Percentiles rank a stretch among this genome's conserved stretches.
Conservation (phyloP, 2,797 vertebrate species). For the Ctenopoma kingsleyae region DNA sequence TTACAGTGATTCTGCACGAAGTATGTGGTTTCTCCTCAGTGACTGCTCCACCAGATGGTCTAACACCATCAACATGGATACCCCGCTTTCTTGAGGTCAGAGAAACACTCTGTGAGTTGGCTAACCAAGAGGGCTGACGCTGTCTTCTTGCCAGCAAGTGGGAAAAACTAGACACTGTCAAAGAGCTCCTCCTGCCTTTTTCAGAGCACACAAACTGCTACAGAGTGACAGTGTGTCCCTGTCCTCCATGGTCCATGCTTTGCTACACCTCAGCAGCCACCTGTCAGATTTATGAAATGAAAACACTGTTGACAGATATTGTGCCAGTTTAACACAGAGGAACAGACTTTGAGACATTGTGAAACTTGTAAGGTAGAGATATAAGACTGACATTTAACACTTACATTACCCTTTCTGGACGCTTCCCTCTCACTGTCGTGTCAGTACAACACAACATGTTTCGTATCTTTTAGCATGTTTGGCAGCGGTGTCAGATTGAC, state of each 20-base stretch:
- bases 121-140: neutral
- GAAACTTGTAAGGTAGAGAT: neutral
- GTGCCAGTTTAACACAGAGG: constrained; percentile 11
- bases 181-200: constrained; percentile 20
- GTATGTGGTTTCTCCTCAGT: constrained; percentile 9
- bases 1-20: constrained; percentile 10
- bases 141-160: constrained; percentile 22
- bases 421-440: no score
- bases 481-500: no score
- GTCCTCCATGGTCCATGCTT: constrained; percentile 1
- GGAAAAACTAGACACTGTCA: constrained; percentile 5
- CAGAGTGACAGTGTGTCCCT: constrained; percentile 12
- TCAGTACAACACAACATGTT: no score
- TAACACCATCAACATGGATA: constrained; percentile 5
- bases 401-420: neutral
- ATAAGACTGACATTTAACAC: neutral
- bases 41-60: constrained; percentile 34
- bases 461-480: no score
- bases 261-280: constrained; percentile 41
- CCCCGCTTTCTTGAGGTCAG: constrained; percentile 24
- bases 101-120: constrained; percentile 28
- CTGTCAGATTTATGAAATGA: constrained; percentile 33
- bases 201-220: constrained; percentile 13
- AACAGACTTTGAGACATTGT: neutral
- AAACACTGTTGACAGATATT: constrained; percentile 7